Conservation (phyloP, 2,797 vertebrate species). For the Chelon auratus region DNA sequence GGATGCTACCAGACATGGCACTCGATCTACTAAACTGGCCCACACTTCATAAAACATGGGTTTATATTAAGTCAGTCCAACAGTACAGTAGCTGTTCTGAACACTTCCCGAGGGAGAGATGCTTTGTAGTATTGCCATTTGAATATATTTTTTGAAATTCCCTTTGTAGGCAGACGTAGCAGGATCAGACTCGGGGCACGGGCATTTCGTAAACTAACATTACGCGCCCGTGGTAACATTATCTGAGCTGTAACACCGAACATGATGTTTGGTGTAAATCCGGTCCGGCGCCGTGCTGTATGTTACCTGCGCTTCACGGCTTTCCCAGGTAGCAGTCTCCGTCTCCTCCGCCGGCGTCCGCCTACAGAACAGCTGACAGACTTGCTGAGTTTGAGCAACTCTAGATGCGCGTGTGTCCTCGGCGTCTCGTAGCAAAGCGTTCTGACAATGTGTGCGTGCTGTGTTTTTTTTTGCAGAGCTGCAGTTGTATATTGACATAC, state of each 20-base stretch:
- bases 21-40: slow-evolving; percentile 31
- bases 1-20: slow-evolving; percentile 31
- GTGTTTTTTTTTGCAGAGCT: slow-evolving; percentile 22
- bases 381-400: slow-evolving; percentile 39
- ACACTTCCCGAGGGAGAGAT: slow-evolving; percentile 20
- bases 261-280: background rate
- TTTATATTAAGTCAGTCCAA: slow-evolving; percentile 27
- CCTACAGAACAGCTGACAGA: slow-evolving; percentile 22
- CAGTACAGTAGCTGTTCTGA: slow-evolving; percentile 29
- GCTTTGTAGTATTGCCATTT: slow-evolving; percentile 43
- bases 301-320: background rate
- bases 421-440: slow-evolving; percentile 7
- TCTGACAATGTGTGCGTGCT: slow-evolving; percentile 24
- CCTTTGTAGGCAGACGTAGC: background rate
- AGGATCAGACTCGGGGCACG: slow-evolving; percentile 5
- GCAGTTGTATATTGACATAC: slow-evolving; percentile 24
- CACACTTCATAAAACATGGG: slow-evolving; percentile 31
- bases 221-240: background rate
- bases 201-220: background rate
- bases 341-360: background rate
- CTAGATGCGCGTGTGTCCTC: slow-evolving; percentile 20
- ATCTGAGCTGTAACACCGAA: slow-evolving; percentile 2
- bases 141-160: slow-evolving; percentile 23
- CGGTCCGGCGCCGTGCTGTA: no score
- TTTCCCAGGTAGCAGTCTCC: background rate